Evolutionary conservation across 2,888 invertebrate species (phyloP).

Genomic region (Mesochorus sp.): DNA sequence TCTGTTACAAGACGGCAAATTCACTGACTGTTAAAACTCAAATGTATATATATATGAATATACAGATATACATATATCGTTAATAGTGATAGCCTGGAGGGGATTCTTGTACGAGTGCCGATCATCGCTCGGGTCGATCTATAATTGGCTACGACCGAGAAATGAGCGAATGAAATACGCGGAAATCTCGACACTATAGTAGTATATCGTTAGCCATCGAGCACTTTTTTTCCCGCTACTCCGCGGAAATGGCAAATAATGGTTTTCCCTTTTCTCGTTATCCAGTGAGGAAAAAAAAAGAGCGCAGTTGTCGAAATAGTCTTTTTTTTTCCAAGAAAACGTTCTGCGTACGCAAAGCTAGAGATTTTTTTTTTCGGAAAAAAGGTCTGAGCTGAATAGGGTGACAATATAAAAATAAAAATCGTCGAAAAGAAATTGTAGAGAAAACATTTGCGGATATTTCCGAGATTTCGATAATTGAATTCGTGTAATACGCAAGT

Average conservation of each 20-base stretch:
- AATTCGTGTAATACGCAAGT: no score
- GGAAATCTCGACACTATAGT: slow-evolving; percentile 57
- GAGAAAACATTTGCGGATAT: no score
- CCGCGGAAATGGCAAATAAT: neutral
- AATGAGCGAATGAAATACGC: slow-evolving; percentile 68
- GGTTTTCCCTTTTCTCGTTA: slow-evolving; percentile 1
- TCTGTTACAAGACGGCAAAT: neutral
- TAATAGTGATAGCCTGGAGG: slow-evolving; percentile 1
- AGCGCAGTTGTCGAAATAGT: neutral
- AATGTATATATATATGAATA: neutral
- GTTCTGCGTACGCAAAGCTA: no score
- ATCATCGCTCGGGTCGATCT: slow-evolving; percentile 66
- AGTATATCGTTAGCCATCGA: slow-evolving; percentile 34
- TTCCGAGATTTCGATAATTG: no score
- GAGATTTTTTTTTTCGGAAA: no score
- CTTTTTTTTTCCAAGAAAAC: slow-evolving; percentile 6
- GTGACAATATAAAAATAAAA: no score
- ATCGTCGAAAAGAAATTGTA: no score
- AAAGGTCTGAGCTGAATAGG: no score
- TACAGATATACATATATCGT: neutral
- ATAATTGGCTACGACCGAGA: slow-evolving; percentile 71
- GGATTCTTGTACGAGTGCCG: slow-evolving; percentile 65
- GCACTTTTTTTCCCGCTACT: neutral
- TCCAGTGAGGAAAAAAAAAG: neutral
- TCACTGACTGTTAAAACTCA: slow-evolving; percentile 2